Percentiles rank a stretch among this genome's conserved stretches.
These are phyloP conservation scores for Volucella inanis DNA, from an alignment of 2,888 invertebrate genomes.

Conservation along the genomic window DNA sequence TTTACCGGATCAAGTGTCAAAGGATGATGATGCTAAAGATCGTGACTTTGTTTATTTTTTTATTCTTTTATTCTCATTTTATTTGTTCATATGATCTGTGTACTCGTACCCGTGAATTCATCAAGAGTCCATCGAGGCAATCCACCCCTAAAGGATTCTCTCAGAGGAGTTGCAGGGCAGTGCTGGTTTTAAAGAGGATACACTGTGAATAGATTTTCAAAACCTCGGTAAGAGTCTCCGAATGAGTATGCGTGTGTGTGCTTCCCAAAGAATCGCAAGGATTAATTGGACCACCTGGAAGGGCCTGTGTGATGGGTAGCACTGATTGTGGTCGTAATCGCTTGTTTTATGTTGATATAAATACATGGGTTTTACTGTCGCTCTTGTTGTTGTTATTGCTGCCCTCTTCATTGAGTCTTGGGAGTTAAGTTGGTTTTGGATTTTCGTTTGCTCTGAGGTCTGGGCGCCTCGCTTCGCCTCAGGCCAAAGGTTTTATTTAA, in stretches of 20 bases:
- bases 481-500: conserved; percentile 22
- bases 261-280: conserved; percentile 67
- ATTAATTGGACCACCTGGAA: conserved; percentile 75
- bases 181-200: no score
- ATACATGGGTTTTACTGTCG: conserved; percentile 65
- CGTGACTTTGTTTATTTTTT: conserved; percentile 47
- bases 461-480: conserved; percentile 50
- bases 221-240: neutral
- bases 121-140: conserved; percentile 38
- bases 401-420: conserved; percentile 2
- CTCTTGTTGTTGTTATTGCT: conserved; percentile 42
- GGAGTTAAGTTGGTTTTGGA: conserved; percentile 26
- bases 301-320: conserved; percentile 73
- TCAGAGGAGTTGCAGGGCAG: conserved; percentile 7
- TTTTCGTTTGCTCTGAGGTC: conserved; percentile 29
- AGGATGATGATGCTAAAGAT: conserved; percentile 35
- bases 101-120: conserved; percentile 41
- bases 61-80: conserved; percentile 11
- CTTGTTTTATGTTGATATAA: conserved; percentile 72
- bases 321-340: conserved; percentile 74
- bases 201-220: conserved; percentile 14
- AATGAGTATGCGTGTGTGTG: conserved; percentile 35
- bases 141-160: conserved; percentile 58
- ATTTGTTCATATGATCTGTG: conserved; percentile 48
- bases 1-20: conserved; percentile 69